phyloP scores from a whole-genome alignment of 2,113 vertebrate species.

The Seriola aureovittata region DNA sequence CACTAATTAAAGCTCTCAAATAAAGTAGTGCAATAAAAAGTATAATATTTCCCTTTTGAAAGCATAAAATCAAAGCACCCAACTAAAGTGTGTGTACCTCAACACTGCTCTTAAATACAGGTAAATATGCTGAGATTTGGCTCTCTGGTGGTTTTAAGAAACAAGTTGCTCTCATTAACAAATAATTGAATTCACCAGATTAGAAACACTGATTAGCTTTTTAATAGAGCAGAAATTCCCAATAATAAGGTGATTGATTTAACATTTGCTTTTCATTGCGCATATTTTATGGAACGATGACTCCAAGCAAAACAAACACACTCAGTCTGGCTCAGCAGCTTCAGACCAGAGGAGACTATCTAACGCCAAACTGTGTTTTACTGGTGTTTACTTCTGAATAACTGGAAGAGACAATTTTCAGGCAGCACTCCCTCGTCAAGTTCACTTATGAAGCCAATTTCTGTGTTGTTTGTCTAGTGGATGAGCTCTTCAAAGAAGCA shows the following conservation, averaged over 20 bases:
- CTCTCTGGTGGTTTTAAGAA: too few relatives aligned
- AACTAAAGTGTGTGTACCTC: too few relatives aligned
- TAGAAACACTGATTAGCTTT: too few relatives aligned
- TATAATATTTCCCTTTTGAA: too few relatives aligned
- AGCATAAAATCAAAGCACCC: too few relatives aligned
- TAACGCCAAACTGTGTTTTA: neutral
- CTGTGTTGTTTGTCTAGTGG: constrained; percentile 82
- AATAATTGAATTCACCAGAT: neutral
- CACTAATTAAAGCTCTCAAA: neutral
- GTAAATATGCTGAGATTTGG: too few relatives aligned
- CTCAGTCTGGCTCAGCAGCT: neutral
- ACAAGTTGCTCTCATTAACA: neutral
- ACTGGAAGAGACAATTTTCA: constrained; percentile 8
- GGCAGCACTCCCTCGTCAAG: neutral
- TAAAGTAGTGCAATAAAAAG: neutral
- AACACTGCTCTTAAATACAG: too few relatives aligned
- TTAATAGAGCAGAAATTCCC: neutral
- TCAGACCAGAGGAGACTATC: neutral
- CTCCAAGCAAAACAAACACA: neutral
- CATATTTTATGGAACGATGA: neutral
- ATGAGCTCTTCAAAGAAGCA: constrained; percentile 91
- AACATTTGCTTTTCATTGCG: neutral
- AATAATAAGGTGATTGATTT: neutral
- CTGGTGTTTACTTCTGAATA: neutral
- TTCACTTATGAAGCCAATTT: constrained; percentile 10